A percentile compares a stretch with the other conserved stretches of the same genome.
Evolutionary conservation across 2,888 invertebrate species (phyloP).

Genomic region (Dicroscelio sp.): DNA sequence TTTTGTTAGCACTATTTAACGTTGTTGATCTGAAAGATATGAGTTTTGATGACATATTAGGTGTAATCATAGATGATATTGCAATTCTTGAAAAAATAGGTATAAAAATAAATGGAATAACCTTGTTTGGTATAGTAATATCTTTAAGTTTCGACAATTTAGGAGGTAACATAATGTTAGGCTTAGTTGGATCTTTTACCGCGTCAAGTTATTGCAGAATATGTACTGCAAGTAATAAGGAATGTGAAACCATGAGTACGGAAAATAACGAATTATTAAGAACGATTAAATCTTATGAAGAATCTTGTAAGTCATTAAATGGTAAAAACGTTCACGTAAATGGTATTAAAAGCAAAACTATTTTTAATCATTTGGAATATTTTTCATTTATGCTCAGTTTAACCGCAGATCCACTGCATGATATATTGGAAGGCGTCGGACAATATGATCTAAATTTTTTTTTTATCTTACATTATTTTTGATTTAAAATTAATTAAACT

Average conservation of each 20-base stretch:
- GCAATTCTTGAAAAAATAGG: no score
- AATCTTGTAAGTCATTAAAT: conserved; percentile 29
- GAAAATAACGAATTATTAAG: conserved; percentile 52
- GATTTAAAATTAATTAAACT: conserved; percentile 58
- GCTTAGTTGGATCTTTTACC: conserved; percentile 53
- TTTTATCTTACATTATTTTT: conserved; percentile 47
- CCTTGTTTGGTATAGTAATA: no score
- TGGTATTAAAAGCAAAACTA: conserved; percentile 50
- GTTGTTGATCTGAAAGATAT: no score
- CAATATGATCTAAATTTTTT: conserved; percentile 51
- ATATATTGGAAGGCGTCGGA: conserved; percentile 68
- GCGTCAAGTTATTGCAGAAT: conserved; percentile 57
- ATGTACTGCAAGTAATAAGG: conserved; percentile 45
- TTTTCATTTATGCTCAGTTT: conserved; percentile 64
- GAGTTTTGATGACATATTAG: no score
- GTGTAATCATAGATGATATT: no score
- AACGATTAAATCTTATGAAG: conserved; percentile 25
- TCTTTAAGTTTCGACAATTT: no score
- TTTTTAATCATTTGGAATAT: conserved; percentile 55
- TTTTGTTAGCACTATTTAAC: no score
- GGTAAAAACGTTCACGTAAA: not conserved
- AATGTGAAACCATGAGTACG: conserved; percentile 29
- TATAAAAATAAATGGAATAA: no score
- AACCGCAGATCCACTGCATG: conserved; percentile 49
- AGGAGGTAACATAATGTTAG: no score